Evolutionary conservation across 2,113 vertebrate species (phyloP).

Genomic region (Lates calcarifer): DNA sequence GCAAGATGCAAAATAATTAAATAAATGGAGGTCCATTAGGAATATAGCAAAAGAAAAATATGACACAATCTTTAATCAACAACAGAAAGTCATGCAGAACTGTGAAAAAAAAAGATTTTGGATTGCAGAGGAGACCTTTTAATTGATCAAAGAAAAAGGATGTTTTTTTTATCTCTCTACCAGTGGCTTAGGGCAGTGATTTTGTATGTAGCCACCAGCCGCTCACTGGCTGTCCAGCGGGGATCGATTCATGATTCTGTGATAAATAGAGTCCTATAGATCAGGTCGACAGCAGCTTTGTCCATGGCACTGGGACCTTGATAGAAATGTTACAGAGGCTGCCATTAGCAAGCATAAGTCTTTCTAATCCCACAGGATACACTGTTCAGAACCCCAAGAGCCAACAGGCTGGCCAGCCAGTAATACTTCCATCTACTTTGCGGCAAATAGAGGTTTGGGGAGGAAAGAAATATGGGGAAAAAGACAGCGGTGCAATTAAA

Average conservation of each 20-base stretch:
- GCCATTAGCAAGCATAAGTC: constrained; percentile 61
- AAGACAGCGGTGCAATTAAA: constrained; percentile 56
- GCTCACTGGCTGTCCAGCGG: constrained; percentile 11
- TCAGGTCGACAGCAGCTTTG: constrained; percentile 61
- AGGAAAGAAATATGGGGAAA: constrained; percentile 12
- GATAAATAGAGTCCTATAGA: constrained; percentile 68
- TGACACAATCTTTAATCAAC: not conserved
- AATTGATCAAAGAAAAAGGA: constrained; percentile 2
- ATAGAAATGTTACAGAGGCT: constrained; percentile 59
- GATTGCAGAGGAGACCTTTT: not conserved
- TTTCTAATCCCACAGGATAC: constrained; percentile 54
- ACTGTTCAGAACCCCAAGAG: constrained; percentile 21
- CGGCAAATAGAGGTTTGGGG: constrained; percentile 26
- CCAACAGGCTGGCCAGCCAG: constrained; percentile 7
- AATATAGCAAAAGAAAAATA: constrained; percentile 5
- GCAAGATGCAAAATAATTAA: constrained; percentile 37
- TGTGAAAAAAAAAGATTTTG: not conserved
- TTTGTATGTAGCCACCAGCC: constrained; percentile 21
- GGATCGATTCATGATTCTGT: constrained; percentile 61
- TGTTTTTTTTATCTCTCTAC: not conserved
- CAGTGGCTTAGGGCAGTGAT: not conserved
- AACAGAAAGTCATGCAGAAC: constrained; percentile 24
- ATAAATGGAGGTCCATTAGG: constrained; percentile 17
- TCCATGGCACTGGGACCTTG: constrained; percentile 48
- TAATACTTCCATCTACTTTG: constrained; percentile 33